A percentile compares a stretch with the other conserved stretches of the same genome.
phyloP scores from a whole-genome alignment of 2,797 vertebrate genomes.

The Takifugu ocellatus region DNA sequence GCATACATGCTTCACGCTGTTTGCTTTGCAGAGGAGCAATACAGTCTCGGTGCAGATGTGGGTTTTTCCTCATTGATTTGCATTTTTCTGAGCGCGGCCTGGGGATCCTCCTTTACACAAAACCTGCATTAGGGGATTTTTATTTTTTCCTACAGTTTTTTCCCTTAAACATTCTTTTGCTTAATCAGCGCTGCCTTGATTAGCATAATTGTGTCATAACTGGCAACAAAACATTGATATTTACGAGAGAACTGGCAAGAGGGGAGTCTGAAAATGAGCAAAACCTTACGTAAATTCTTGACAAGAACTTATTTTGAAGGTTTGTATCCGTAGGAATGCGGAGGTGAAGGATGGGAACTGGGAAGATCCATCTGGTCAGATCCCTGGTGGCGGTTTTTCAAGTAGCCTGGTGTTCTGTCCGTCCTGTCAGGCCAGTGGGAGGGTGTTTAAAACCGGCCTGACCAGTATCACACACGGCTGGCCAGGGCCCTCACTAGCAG shows the following conservation, averaged over 20 bases:
- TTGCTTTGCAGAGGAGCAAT: too few relatives aligned
- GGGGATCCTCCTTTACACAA: not conserved
- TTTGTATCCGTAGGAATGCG: too few relatives aligned
- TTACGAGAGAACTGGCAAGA: too few relatives aligned
- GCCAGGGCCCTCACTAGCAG: constrained; percentile 68
- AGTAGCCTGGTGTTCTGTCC: constrained; percentile 61
- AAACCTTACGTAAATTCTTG: too few relatives aligned
- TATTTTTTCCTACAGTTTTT: too few relatives aligned
- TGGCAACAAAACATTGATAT: too few relatives aligned
- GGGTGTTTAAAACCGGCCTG: constrained; percentile 31
- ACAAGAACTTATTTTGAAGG: too few relatives aligned
- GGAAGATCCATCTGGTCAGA: constrained; percentile 55
- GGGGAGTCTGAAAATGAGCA: too few relatives aligned
- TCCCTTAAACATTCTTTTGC: too few relatives aligned
- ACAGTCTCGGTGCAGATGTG: not conserved
- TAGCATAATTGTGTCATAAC: too few relatives aligned
- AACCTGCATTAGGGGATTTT: not conserved
- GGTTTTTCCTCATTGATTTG: not conserved
- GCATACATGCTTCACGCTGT: too few relatives aligned
- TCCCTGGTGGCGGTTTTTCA: constrained; percentile 65
- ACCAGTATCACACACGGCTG: constrained; percentile 71
- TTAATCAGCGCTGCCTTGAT: too few relatives aligned
- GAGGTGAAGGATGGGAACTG: constrained; percentile 14
- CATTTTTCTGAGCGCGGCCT: not conserved
- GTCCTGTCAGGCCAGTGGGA: constrained; percentile 58